Base-by-base conservation (phyloP, 2,797 vertebrate genomes). In the Nannoperca obscura region DNA sequence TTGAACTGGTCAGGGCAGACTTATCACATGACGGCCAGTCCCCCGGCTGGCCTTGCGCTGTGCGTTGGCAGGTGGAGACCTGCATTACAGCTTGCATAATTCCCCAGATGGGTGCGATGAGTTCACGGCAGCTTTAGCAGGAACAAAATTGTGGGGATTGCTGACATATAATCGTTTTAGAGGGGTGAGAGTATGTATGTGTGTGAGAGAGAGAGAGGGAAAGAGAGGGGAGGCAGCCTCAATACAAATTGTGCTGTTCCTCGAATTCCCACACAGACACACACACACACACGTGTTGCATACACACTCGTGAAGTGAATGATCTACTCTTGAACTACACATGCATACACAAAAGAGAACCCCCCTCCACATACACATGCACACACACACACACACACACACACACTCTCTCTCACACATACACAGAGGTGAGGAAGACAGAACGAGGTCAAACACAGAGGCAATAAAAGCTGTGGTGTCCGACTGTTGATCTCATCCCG, bases 161-260 rank as follows among this genome's bases (percentile, higher is more conserved):
- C 93, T 95, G 94, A 95, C 94, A 95, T 92, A 93, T 95, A 95
- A 95, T 95, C 94, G 85, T 94, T 95, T 95, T 92, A 93, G 90
- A 89, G 83, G 73, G 85, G 85, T 63, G 82, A 76, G 76, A 64
- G 87, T 69, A 82, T 50, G 54, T 87, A 83, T 27, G 42, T 66
- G 70, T 49, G 59, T 32, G 49, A 30, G 61, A 47, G 17, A n/a
- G 36, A 63, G 64, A 66, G 52, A 66, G 52, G 62, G 54, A 78
- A 66, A 72, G 38, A 72, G 55, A 82, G 69, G 63, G 27, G 55
- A 86, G 88, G 74, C 57, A 81, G 68, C 75, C 84, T 93, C 74
- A 82, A 83, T 81, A 90, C 78, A 85, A 88, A 88, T 83, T 72
- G 78, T 72, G 72, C 83, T 91, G 74, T 85, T 86, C 59, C 74